These are phyloP conservation scores for Junonia oenone DNA, from an alignment of 2,888 invertebrate genomes.

Conservation along the genomic window DNA sequence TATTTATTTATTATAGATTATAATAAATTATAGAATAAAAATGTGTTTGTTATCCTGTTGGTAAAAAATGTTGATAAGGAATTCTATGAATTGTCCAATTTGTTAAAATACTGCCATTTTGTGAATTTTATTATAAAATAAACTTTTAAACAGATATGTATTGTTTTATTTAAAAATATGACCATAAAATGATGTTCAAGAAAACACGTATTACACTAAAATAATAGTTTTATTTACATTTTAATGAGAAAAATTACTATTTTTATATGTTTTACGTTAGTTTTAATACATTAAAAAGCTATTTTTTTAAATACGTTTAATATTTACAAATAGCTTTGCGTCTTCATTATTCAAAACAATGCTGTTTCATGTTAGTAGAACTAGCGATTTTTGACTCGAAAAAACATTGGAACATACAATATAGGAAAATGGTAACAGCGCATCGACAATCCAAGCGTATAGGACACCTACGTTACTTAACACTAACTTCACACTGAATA, in stretches of 20 bases:
- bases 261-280: conserved; percentile 60
- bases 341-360: conserved; percentile 28
- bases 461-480: conserved; percentile 44
- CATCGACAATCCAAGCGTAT: conserved; percentile 40
- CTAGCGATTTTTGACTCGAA: conserved; percentile 42
- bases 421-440: conserved; percentile 36
- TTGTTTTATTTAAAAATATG: background rate
- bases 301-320: conserved; percentile 62
- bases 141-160: background rate
- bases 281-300: conserved; percentile 60
- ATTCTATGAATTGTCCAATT: too few species aligned
- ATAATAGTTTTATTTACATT: conserved; percentile 74
- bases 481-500: conserved; percentile 49
- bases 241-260: conserved; percentile 66
- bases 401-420: conserved; percentile 33
- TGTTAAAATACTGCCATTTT: background rate
- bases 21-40: too few species aligned
- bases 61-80: too few species aligned
- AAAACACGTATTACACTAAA: conserved; percentile 59
- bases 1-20: too few species aligned
- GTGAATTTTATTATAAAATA: background rate
- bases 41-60: too few species aligned
- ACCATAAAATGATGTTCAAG: conserved; percentile 29
- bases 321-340: conserved; percentile 69
- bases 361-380: conserved; percentile 37